Evolutionary conservation across 2,113 vertebrate species (phyloP).

Genomic region (Halcyon malimbica): DNA sequence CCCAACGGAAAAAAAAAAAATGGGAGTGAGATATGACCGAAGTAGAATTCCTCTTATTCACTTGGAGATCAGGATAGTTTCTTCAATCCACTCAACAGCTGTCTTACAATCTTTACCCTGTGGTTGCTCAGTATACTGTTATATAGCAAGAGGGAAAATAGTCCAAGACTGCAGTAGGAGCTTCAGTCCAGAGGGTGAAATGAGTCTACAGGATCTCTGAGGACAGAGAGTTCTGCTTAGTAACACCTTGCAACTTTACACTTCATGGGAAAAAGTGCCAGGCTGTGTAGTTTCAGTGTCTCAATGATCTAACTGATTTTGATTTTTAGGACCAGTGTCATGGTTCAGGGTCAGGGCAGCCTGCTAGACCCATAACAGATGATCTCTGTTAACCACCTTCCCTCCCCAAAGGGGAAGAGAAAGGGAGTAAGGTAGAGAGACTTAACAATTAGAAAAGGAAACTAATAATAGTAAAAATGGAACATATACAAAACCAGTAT

Average conservation of each 20-base stretch:
- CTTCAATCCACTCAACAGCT: not conserved
- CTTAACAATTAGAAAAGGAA: too few species aligned
- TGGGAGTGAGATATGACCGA: not conserved
- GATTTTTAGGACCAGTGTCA: not conserved
- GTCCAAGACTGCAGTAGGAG: not conserved
- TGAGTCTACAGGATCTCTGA: not conserved
- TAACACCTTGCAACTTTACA: not conserved
- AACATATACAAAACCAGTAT: too few species aligned
- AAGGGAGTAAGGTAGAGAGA: too few species aligned
- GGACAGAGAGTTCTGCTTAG: not conserved
- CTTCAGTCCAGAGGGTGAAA: not conserved
- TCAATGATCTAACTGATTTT: not conserved
- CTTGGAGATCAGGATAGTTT: not conserved
- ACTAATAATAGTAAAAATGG: too few species aligned
- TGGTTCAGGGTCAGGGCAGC: too few species aligned
- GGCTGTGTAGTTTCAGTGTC: not conserved
- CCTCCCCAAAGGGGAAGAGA: too few species aligned
- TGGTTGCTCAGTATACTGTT: not conserved
- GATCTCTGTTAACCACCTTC: too few species aligned
- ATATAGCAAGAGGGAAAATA: not conserved
- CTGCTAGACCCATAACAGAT: too few species aligned
- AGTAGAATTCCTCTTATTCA: not conserved
- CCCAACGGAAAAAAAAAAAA: not conserved
- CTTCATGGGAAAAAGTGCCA: not conserved
- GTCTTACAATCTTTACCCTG: not conserved